These are phyloP conservation scores for Microctenopoma steveboyesi DNA, from an alignment of 2,797 vertebrate species.

Conservation along the genomic window DNA sequence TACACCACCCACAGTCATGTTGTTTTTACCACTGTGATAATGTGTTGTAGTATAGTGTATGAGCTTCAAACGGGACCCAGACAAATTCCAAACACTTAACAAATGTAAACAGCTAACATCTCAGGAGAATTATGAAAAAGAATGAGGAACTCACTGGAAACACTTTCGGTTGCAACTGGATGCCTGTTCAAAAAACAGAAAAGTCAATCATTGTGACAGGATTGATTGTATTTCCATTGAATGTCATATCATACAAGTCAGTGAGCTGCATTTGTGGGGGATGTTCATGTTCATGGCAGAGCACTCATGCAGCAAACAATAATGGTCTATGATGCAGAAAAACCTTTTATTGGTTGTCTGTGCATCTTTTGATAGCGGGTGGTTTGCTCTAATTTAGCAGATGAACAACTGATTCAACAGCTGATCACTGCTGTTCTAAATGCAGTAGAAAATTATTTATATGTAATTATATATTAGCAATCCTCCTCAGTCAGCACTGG, in stretches of 20 bases:
- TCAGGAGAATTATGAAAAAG: background rate
- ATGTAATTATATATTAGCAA: background rate
- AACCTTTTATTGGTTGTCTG: background rate
- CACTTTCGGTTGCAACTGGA: fast-evolving
- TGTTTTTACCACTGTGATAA: background rate
- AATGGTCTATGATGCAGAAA: too few relatives aligned
- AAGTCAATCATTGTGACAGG: background rate
- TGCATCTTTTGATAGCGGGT: background rate
- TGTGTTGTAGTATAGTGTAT: background rate
- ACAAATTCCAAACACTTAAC: background rate
- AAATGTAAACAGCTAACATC: background rate
- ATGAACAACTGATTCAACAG: background rate
- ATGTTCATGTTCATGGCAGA: background rate
- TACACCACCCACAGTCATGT: background rate
- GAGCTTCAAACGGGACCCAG: background rate
- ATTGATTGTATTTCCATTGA: background rate
- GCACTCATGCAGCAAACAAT: background rate
- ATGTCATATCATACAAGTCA: background rate
- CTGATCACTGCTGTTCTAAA: background rate
- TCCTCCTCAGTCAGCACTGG: background rate
- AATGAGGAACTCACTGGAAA: constrained; percentile 42
- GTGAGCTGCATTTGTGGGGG: background rate
- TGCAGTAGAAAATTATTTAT: background rate
- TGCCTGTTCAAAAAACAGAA: constrained; percentile 48
- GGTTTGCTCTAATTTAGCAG: background rate